Conservation (phyloP, 1,140 invertebrate genomes). For the Cyclargus thomasi region DNA sequence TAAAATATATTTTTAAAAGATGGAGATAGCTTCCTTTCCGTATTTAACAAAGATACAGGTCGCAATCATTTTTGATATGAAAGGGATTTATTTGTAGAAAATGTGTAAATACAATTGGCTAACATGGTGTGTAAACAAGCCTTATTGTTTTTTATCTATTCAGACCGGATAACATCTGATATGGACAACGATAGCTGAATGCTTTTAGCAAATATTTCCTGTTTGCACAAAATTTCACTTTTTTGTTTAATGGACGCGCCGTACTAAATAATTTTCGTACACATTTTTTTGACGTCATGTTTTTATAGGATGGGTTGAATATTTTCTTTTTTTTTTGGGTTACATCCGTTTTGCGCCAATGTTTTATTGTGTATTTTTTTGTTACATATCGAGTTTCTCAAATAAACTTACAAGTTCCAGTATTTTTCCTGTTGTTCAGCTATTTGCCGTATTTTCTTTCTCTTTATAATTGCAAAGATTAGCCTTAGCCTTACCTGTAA, state of each 20-base stretch:
- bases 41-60: neutral
- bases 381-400: no score
- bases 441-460: no score
- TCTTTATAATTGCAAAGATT: no score
- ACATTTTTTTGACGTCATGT: neutral
- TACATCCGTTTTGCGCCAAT: neutral
- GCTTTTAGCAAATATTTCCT: constrained; percentile 9
- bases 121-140: constrained; percentile 28
- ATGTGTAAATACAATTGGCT: constrained; percentile 18
- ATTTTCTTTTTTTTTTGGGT: neutral
- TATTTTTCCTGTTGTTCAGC: no score
- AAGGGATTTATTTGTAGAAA: constrained; percentile 1
- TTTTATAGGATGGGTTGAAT: neutral
- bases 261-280: neutral
- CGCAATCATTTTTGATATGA: neutral
- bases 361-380: no score
- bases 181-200: constrained; percentile 23
- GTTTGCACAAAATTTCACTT: constrained; percentile 10
- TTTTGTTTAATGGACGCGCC: constrained; percentile 2
- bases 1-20: no score
- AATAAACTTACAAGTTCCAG: no score
- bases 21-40: neutral
- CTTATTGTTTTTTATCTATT: constrained; percentile 30
- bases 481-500: no score
- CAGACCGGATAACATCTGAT: constrained; percentile 31